phyloP scores from a whole-genome alignment of 2,888 invertebrate genomes.

The Sialis fuliginosa region DNA sequence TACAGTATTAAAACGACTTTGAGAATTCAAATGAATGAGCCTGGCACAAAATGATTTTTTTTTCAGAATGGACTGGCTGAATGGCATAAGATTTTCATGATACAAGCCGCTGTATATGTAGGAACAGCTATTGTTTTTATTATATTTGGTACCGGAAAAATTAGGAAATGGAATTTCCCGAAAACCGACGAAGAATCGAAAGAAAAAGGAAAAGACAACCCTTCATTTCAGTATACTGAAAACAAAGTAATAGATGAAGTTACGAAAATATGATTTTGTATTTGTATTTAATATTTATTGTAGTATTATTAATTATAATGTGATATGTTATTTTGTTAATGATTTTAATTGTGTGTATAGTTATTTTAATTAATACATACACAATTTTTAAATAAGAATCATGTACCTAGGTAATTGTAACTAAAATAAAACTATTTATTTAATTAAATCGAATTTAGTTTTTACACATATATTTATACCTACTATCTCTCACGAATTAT shows the following conservation, averaged over 20 bases:
- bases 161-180: slow-evolving; percentile 50
- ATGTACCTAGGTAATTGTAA: no score
- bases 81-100: slow-evolving; percentile 57
- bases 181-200: slow-evolving; percentile 3
- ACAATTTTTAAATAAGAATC: not conserved
- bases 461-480: no score
- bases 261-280: not conserved
- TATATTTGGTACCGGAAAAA: slow-evolving; percentile 49
- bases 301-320: not conserved
- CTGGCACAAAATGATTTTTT: slow-evolving; percentile 1
- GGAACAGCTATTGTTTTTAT: slow-evolving; percentile 50
- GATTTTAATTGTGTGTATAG: not conserved
- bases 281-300: no score
- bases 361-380: not conserved
- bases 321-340: no score
- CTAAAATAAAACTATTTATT: no score
- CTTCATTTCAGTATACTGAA: not conserved
- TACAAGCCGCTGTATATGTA: slow-evolving; percentile 51
- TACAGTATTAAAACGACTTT: not conserved
- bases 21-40: no score
- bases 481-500: no score
- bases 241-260: not conserved
- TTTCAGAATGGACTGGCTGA: slow-evolving; percentile 57
- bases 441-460: no score
- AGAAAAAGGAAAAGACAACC: slow-evolving; percentile 7